These are phyloP conservation scores for Limnephilus marmoratus DNA, from an alignment of 2,888 invertebrate species.

Conservation along the genomic window DNA sequence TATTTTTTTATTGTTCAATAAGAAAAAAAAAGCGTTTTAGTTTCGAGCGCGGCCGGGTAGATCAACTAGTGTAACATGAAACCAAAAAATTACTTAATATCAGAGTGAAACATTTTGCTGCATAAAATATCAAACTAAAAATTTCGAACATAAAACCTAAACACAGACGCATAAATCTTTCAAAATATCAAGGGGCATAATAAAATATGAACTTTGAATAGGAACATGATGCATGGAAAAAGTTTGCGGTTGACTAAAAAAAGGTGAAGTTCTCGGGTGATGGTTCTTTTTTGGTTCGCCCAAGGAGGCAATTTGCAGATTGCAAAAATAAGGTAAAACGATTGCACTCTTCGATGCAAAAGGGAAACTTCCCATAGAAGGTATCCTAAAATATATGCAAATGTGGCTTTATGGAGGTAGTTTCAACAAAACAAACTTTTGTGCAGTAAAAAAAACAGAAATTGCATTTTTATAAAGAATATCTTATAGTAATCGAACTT, in stretches of 20 bases:
- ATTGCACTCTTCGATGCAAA: slow-evolving; percentile 3
- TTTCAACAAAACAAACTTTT: neutral
- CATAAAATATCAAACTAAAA: neutral
- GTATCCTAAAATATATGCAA: slow-evolving; percentile 27
- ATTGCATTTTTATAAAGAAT: neutral
- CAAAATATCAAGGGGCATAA: neutral
- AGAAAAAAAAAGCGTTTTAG: neutral
- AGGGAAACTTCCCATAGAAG: neutral
- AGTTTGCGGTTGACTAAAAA: neutral
- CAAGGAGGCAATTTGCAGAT: slow-evolving; percentile 18
- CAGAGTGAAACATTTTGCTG: neutral
- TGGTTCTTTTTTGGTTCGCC: slow-evolving; percentile 18
- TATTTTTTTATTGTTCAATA: too few relatives aligned
- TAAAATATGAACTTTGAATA: slow-evolving; percentile 15
- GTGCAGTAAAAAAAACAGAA: neutral
- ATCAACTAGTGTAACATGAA: neutral
- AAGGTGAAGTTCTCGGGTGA: neutral
- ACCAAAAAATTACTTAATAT: neutral
- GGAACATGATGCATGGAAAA: slow-evolving; percentile 16
- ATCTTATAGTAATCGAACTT: neutral
- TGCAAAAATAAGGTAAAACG: slow-evolving; percentile 17
- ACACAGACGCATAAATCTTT: neutral
- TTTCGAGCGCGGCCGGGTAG: neutral
- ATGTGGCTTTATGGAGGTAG: neutral
- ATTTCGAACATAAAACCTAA: neutral